Conservation (phyloP, 2,797 vertebrate species). For the Muscicapa comitata region DNA sequence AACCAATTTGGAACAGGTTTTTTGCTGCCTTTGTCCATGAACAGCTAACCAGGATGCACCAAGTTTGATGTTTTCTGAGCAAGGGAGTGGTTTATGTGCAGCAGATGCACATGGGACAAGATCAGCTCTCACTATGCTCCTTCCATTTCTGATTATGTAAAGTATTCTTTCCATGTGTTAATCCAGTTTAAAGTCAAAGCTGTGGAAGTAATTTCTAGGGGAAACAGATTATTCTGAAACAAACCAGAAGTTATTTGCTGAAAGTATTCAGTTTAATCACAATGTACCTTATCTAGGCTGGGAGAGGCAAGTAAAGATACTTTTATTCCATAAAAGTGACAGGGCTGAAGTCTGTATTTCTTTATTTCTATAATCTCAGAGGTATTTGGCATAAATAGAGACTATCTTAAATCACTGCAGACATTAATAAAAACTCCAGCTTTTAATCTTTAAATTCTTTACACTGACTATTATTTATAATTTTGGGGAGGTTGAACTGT, state of each 20-base stretch:
- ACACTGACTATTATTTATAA: background rate
- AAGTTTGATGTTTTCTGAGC: background rate
- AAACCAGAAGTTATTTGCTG: background rate
- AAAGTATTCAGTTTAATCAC: background rate
- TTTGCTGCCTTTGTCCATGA: background rate
- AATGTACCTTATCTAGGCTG: background rate
- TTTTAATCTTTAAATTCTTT: conserved; percentile 31
- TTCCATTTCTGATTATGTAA: background rate
- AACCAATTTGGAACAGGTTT: background rate
- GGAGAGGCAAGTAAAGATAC: background rate
- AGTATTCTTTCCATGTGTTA: conserved; percentile 4
- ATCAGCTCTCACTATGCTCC: background rate
- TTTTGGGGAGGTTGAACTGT: background rate
- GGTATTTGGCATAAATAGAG: background rate
- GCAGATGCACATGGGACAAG: background rate
- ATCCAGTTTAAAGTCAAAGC: background rate
- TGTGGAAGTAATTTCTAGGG: background rate
- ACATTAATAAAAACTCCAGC: background rate
- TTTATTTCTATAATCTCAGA: conserved; percentile 3
- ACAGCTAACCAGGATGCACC: background rate
- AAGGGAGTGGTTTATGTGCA: background rate
- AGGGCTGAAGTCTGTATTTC: background rate
- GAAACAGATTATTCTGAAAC: background rate
- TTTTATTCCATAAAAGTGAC: conserved; percentile 3
- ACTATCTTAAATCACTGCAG: conserved; percentile 7